Base-by-base conservation (phyloP, 1,140 invertebrate species). In the Copidosoma floridanum region DNA sequence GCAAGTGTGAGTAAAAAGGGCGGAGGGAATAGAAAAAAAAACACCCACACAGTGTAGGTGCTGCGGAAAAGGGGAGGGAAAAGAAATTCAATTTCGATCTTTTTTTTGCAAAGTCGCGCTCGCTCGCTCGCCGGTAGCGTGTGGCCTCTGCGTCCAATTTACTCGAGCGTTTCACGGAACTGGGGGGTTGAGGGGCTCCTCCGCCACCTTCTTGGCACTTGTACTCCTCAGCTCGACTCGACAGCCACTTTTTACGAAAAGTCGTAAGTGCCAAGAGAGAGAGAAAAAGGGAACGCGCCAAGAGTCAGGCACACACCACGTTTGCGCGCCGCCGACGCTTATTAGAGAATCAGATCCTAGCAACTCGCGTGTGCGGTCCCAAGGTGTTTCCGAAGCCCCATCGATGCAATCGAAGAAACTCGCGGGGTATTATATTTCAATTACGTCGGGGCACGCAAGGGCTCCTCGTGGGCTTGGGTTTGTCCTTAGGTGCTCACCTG, bases 81-180 rank as follows among this genome's bases (percentile, higher is more conserved):
- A 50, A 55, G 53, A 57, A 62, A 62, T 62, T 62, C 60, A 62
- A 62, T 62, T 62, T 62, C 53, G 60, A 57, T 56, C 37, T 41
- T 62, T 46, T n/a, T n/a, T 62, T 51, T 62, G 46, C 53, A 26
- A 54, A 53, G 57, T 44, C 43, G 57, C 51, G 55, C 29, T 21
- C 16, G 54, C 54, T 10, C 18, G 46, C 18, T 12, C 58, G 58
- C 43, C 24, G 32, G 54, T 27, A 21, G 16, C 29, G 46, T 14
- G 2, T 26, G 14, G 47, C 52, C 38, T 10, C 3, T 43, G 35
- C 38, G 60, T 62, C 60, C 60, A 62, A 62, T 62, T 57, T 62
- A 52, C 60, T 61, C 60, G 27, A 62, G 60, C 37, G 52, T 57
- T 62, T 62, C 60, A 57, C 21, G 40, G 44, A 61, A 61, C 52